phyloP scores from a whole-genome alignment of 2,113 vertebrate species.

The Malaclemys terrapin region DNA sequence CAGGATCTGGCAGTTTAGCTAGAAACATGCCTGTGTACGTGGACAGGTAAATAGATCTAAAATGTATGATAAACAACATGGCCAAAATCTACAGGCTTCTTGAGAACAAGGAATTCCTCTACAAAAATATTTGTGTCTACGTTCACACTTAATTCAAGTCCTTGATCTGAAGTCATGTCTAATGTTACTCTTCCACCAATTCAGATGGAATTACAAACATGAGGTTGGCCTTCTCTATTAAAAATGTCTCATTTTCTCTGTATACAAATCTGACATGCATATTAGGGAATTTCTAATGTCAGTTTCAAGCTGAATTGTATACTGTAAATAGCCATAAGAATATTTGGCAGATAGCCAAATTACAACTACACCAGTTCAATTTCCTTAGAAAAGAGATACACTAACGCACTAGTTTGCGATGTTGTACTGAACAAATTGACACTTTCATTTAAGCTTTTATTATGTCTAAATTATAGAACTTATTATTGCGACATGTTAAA shows the following conservation, averaged over 20 bases:
- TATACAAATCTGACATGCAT: not conserved
- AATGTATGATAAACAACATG: not conserved
- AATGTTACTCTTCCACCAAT: not conserved
- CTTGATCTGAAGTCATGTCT: not conserved
- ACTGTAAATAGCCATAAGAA: constrained; percentile 39
- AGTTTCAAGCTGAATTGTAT: constrained; percentile 31
- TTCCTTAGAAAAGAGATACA: constrained; percentile 34
- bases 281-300: constrained; percentile 38
- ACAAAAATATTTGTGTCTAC: not conserved
- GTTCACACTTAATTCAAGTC: not conserved
- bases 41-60: not conserved
- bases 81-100: not conserved
- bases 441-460: constrained; percentile 40
- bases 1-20: not conserved
- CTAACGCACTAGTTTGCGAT: constrained; percentile 29
- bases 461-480: constrained; percentile 43
- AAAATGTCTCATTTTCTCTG: not conserved
- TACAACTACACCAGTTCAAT: not conserved
- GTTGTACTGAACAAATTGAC: constrained; percentile 31
- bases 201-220: not conserved
- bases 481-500: constrained; percentile 44
- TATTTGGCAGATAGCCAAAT: constrained; percentile 53
- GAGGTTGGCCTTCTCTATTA: not conserved
- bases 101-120: not conserved
- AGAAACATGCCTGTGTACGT: not conserved